Evolutionary conservation across 2,888 invertebrate genomes (phyloP), one percentile per base, ranked within the genome.

Genomic region (Lacanobia oleracea): DNA sequence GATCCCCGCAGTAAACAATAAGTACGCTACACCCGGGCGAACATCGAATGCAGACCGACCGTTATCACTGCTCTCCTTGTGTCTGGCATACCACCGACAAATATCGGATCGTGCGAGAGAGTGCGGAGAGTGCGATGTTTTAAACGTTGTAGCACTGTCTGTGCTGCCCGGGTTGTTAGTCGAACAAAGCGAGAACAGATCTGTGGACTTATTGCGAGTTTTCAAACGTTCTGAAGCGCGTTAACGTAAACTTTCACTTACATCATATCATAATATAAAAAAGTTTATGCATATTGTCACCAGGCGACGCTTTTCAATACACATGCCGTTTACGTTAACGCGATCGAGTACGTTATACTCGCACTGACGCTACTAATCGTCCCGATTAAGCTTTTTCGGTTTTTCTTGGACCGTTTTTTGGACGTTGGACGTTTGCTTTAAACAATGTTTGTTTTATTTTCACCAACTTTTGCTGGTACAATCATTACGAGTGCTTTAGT

Each of bases 1-100:
- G 61, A 45, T 74, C 61, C 33, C 18, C 18, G 16, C n/a, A 33
- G 70, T 51, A 75, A 84, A 84, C 72, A 81, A 60, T 63, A 33
- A 33, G 33, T 33, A 62, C n/a, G 51, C 27, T 40, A 45, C 50
- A 40, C 33, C 33, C 23, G 21, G 16, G 21, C 27, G 40, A 14
- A 37, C 14, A 53, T 63, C 27, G 16, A 33, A 65, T 48, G 40
- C 37, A 40, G 48, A 56, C 18, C 18, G 40, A 33, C 21, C 27
- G 14, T 18, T 56, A 50, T 56, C 40, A 43, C 40, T n/a, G 23
- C 7, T 76, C 12, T 50, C 14, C 5, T 56, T 23, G 14, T 65
- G n/a, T 56, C 40, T 67, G 54, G 27, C 21, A 40, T 54, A 27
- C 48, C 27, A 75, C 33, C 10, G 45, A 75, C 45, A 56, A 66